Evolutionary conservation across 2,888 invertebrate genomes (phyloP), one percentile per base, ranked within the genome.

Genomic region (Stenodera caucasica): DNA sequence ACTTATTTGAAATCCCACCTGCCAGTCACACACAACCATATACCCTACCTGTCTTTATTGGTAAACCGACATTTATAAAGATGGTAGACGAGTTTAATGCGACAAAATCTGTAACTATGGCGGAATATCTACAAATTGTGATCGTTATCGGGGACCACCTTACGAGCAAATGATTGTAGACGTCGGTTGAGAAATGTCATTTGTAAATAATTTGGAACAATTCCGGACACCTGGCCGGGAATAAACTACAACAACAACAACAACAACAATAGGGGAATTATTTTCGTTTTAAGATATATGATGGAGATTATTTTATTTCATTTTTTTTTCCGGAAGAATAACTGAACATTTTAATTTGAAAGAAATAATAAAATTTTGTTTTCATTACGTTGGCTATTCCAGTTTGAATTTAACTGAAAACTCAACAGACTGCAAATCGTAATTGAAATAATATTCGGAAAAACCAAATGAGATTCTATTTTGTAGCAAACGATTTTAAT

Each of bases 21-120:
- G 68, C 66, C 68, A 65, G 69, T 68, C 58, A 67, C 68, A 67
- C 61, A 58, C 66, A 59, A 53, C 67, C 63, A 58, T 66, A 66
- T 63, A 63, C 60, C 59, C 64, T 64, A 71, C 70, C 67, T 71
- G 67, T 67, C 68, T 57, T 63, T 57, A 63, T 63, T 60, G 57
- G 29, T 55, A 11, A 21, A 21, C 11, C 6, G 30, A 30, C 7
- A 40, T n/a, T n/a, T n/a, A n/a, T n/a, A n/a, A n/a, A n/a, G n/a
- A n/a, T n/a, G n/a, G n/a, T n/a, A n/a, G n/a, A n/a, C n/a, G n/a
- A n/a, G n/a, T n/a, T n/a, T n/a, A n/a, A n/a, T n/a, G n/a, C n/a
- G n/a, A n/a, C n/a, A n/a, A n/a, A n/a, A n/a, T n/a, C n/a, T n/a
- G n/a, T n/a, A n/a, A n/a, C n/a, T n/a, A n/a, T n/a, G n/a, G n/a